phyloP scores from a whole-genome alignment of 2,113 vertebrate genomes.

The Grammomys dolichurus region DNA sequence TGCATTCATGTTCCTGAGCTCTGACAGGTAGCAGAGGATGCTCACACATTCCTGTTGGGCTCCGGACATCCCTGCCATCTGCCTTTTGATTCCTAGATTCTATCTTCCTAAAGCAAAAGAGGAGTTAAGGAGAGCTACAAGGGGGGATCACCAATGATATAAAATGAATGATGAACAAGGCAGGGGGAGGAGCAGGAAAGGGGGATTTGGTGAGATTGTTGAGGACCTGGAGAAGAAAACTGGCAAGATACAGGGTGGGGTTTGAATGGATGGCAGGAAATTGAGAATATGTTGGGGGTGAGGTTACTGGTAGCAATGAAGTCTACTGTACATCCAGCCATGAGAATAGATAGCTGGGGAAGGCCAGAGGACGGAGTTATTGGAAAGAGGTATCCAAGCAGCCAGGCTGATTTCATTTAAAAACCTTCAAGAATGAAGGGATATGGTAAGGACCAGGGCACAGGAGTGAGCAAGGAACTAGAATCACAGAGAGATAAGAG shows the following conservation, averaged over 20 bases:
- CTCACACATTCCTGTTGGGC: background rate
- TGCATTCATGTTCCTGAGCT: background rate
- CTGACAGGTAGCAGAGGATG: background rate
- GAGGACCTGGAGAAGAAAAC: background rate
- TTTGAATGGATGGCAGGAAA: background rate
- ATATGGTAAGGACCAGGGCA: background rate
- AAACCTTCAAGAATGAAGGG: background rate
- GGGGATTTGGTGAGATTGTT: background rate
- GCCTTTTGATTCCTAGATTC: background rate
- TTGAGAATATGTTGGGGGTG: background rate
- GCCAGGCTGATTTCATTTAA: background rate
- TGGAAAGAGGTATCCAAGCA: background rate
- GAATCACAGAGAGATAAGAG: background rate
- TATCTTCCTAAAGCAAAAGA: background rate
- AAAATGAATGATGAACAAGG: background rate
- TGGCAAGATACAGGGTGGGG: background rate
- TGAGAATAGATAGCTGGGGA: background rate
- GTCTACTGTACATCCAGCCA: background rate
- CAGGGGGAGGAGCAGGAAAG: background rate
- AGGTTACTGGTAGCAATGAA: background rate
- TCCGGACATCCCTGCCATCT: background rate
- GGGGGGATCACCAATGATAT: background rate
- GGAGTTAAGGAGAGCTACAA: background rate
- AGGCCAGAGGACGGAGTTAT: background rate
- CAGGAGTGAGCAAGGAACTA: background rate